A percentile compares a stretch with the other conserved stretches of the same genome.
Evolutionary conservation across 2,888 invertebrate genomes (phyloP).

Genomic region (Strigamia crassipes): DNA sequence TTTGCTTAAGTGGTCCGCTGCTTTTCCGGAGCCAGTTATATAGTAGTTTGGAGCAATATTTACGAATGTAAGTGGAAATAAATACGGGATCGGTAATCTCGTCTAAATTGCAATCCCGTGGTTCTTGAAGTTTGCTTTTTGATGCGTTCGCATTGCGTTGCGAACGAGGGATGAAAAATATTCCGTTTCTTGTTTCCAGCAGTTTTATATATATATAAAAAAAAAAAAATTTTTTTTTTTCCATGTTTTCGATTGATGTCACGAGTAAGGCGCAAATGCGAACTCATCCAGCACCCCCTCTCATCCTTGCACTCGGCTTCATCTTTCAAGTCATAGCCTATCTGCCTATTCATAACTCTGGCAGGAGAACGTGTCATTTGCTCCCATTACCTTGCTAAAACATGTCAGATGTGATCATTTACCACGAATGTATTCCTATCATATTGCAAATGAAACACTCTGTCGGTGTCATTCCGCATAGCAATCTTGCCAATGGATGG

Average conservation of each 20-base stretch:
- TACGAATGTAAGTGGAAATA: not conserved
- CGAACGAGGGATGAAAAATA: not conserved
- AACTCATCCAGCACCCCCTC: slow-evolving; percentile 33
- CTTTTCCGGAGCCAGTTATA: not conserved
- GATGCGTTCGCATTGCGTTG: not conserved
- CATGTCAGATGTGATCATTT: slow-evolving; percentile 48
- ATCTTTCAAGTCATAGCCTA: slow-evolving; percentile 47
- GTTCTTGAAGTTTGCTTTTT: not conserved
- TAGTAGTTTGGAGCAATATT: not conserved
- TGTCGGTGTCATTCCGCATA: slow-evolving; percentile 47
- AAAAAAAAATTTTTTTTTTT: slow-evolving; percentile 6
- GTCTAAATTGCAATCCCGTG: not conserved
- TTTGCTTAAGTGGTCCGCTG: slow-evolving; percentile 1
- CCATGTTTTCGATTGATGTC: slow-evolving; percentile 44
- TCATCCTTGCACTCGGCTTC: slow-evolving; percentile 43
- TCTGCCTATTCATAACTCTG: slow-evolving; percentile 48
- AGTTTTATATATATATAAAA: not conserved
- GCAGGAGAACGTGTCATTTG: slow-evolving; percentile 48
- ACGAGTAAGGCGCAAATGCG: slow-evolving; percentile 41
- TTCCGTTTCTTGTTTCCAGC: slow-evolving; percentile 25
- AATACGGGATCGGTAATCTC: not conserved
- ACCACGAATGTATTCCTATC: slow-evolving; percentile 46
- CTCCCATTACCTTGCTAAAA: slow-evolving; percentile 48
- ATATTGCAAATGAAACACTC: slow-evolving; percentile 47
- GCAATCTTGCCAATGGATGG: slow-evolving; percentile 38